Percentiles rank a stretch among this genome's conserved stretches.
These are phyloP conservation scores for Celastrina argiolus DNA, from an alignment of 2,888 invertebrate genomes.

Conservation along the genomic window DNA sequence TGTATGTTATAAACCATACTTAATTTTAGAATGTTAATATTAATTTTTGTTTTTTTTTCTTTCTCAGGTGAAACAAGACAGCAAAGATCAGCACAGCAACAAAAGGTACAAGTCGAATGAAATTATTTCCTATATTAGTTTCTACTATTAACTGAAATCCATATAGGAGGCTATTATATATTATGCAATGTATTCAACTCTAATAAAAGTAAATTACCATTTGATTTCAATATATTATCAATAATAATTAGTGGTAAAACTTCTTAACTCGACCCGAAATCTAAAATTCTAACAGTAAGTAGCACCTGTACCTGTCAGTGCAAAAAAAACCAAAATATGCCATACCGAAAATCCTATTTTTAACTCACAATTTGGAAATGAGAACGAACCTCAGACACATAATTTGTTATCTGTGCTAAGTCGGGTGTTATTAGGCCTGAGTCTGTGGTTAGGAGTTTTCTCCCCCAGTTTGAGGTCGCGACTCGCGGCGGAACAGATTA, in stretches of 20 bases:
- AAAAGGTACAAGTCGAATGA: background rate
- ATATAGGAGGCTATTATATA: too few species aligned
- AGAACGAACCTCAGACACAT: background rate
- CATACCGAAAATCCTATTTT: too few species aligned
- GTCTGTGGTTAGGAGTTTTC: conserved; percentile 39
- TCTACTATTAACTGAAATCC: too few species aligned
- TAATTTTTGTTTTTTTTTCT: background rate
- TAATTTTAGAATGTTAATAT: background rate
- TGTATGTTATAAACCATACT: too few species aligned
- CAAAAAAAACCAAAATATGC: too few species aligned
- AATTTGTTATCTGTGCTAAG: conserved; percentile 20
- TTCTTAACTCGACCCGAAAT: too few species aligned
- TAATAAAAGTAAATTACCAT: too few species aligned
- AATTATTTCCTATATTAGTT: background rate
- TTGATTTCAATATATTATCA: too few species aligned
- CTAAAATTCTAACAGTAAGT: too few species aligned
- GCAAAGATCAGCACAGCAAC: background rate
- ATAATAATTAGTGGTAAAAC: too few species aligned
- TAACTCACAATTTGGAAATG: background rate
- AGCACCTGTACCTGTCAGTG: too few species aligned
- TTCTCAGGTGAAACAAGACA: conserved; percentile 19
- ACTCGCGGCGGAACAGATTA: conserved; percentile 38
- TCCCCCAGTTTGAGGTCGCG: conserved; percentile 46
- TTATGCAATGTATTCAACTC: too few species aligned
- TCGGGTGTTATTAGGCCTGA: conserved; percentile 9